Evolutionary conservation across 2,113 vertebrate species (phyloP).

Genomic region (Protobothrops flavoviridis): DNA sequence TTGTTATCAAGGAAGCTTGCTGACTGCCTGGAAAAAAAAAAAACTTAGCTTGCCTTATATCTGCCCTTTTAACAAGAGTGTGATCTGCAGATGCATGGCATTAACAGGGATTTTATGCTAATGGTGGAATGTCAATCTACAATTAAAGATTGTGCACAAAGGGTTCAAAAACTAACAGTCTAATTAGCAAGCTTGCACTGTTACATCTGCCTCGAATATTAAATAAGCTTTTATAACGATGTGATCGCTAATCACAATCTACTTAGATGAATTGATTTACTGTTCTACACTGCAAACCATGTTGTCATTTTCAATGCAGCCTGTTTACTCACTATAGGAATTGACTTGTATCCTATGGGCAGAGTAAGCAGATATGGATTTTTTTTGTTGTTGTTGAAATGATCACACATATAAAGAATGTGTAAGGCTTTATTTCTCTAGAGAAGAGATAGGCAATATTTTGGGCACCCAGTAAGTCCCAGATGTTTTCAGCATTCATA

Average conservation of each 20-base stretch:
- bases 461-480: not conserved
- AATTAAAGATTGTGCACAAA: not conserved
- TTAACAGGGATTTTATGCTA: not conserved
- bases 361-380: not conserved
- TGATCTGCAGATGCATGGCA: not conserved
- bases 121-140: not conserved
- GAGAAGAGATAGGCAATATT: not conserved
- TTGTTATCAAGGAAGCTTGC: not conserved
- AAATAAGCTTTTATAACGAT: not conserved
- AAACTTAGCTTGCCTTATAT: not conserved
- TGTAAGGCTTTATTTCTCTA: not conserved
- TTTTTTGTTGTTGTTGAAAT: not conserved
- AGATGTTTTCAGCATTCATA: not conserved
- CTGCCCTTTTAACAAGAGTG: not conserved
- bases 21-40: not conserved
- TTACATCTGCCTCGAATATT: not conserved
- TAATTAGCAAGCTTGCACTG: not conserved
- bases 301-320: not conserved
- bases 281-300: not conserved
- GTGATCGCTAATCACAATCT: not conserved
- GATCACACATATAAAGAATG: not conserved
- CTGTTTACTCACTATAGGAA: not conserved
- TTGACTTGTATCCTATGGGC: not conserved
- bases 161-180: not conserved
- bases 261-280: not conserved